Base-by-base conservation (phyloP, 2,113 vertebrate species). In the Paradisaea rubra region DNA sequence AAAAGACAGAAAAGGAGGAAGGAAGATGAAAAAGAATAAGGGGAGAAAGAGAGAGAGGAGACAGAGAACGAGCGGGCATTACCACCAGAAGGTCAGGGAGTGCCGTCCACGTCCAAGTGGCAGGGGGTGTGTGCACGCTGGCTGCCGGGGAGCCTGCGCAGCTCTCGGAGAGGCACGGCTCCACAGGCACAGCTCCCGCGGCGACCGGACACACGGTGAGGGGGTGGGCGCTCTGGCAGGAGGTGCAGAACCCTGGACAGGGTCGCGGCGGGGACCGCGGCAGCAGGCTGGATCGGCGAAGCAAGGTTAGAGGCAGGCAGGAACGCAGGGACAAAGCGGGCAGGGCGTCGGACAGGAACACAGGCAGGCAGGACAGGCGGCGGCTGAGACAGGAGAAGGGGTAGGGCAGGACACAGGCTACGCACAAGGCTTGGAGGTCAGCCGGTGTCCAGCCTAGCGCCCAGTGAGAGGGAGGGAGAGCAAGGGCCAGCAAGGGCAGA, bases 21-120 rank as follows among this genome's bases (percentile, higher is more conserved):
- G n/a, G n/a, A 49, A 39, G 13, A 39, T 49, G 17, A 33, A 49
- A 20, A 49, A 31, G 28, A 24, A 9, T 31, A n/a, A 3, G 12
- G 11, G 6, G 6, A 7, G 33, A 6, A 13, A 56, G 21, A 24
- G 22, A 17, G 23, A 37, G 24, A 1, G n/a, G 57, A 59, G 10
- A 37, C 23, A 25, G 7, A 16, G 15, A 16, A 17, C 5, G 37
- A 60, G 35, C 15, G n/a, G n/a, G n/a, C 23, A 5, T 25, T 60
- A 6, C 10, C n/a, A 11, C 1, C 57, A 37, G n/a, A 6, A 37
- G n/a, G n/a, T 18, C 15, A 23, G n/a, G n/a, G 15, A 25, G 57
- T 12, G 57, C n/a, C 3, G 10, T 25, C 23, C 3, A 0, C 8
- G 57, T 13, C 24, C 37, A 1, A 20, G 25, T 9, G 59, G 2